These are phyloP conservation scores for Crossaster papposus DNA, from an alignment of 53 echinoderm and acorn worm genomes.

Conservation along the genomic window DNA sequence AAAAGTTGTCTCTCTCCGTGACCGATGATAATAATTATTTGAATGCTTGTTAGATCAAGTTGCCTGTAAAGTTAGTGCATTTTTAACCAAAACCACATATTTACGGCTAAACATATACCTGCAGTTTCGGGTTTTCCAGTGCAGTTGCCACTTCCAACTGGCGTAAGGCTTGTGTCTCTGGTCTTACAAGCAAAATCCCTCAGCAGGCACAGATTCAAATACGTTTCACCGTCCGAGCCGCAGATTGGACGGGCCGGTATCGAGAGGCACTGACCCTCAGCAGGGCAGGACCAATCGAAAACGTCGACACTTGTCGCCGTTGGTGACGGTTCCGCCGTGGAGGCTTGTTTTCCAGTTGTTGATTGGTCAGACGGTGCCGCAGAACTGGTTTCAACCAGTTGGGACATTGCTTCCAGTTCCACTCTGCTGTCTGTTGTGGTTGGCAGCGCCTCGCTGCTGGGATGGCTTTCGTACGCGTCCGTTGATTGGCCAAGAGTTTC, in stretches of 20 bases:
- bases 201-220: conserved; percentile 34
- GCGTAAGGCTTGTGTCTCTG: not conserved
- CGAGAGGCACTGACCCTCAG: conserved; percentile 37
- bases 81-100: no score
- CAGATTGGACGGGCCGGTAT: conserved; percentile 39
- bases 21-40: no score
- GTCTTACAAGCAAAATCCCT: conserved; percentile 38
- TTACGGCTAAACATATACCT: not conserved
- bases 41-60: no score
- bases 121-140: not conserved
- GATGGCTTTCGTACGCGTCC: not conserved
- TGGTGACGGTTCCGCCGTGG: not conserved
- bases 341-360: not conserved
- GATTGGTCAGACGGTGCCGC: conserved; percentile 5
- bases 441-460: not conserved
- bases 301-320: not conserved
- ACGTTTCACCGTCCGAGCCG: conserved; percentile 39
- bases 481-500: conserved; percentile 32
- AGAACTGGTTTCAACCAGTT: not conserved
- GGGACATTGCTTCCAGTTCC: not conserved
- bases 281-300: conserved; percentile 45
- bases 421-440: not conserved
- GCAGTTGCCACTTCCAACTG: conserved; percentile 18
- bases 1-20: no score
- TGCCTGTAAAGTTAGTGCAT: no score